These are phyloP conservation scores for Pyrgus malvae DNA, from an alignment of 2,888 invertebrate genomes.

Conservation along the genomic window DNA sequence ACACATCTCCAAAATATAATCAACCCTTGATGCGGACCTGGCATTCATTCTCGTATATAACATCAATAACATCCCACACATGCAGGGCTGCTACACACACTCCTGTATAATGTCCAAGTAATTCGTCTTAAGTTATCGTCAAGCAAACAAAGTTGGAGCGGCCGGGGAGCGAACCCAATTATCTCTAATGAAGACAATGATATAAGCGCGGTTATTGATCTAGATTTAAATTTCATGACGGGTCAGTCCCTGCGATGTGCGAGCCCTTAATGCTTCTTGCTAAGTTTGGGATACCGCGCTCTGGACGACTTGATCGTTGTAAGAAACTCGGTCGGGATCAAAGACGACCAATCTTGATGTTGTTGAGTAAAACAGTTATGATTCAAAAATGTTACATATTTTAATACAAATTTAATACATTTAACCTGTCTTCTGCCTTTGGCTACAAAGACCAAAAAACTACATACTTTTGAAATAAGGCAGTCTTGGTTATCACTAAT, in stretches of 20 bases:
- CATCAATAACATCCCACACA: background rate
- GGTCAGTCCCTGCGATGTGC: constrained; percentile 79
- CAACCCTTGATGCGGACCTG: too few relatives aligned
- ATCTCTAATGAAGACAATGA: constrained; percentile 83
- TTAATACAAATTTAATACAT: too few relatives aligned
- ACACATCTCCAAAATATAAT: too few relatives aligned
- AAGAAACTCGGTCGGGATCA: too few relatives aligned
- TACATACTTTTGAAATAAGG: too few relatives aligned
- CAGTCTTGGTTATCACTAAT: too few relatives aligned
- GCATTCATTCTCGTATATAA: too few relatives aligned
- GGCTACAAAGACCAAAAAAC: too few relatives aligned
- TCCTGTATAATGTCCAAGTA: constrained; percentile 67
- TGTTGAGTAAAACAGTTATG: too few relatives aligned
- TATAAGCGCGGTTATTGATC: constrained; percentile 82
- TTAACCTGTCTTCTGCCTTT: too few relatives aligned
- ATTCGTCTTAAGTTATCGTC: constrained; percentile 79
- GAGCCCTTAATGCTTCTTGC: constrained; percentile 80
- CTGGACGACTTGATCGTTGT: constrained; percentile 49
- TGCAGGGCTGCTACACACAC: constrained; percentile 9
- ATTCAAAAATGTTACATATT: too few relatives aligned
- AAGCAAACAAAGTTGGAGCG: constrained; percentile 78
- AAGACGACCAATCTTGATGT: too few relatives aligned
- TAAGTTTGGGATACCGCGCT: constrained; percentile 58
- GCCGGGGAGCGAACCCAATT: constrained; percentile 80
- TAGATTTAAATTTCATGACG: constrained; percentile 82